Percentiles rank a stretch among this genome's conserved stretches.
These are phyloP conservation scores for Thysanoteuthis rhombus DNA, from an alignment of 2,888 invertebrate genomes.

Conservation along the genomic window DNA sequence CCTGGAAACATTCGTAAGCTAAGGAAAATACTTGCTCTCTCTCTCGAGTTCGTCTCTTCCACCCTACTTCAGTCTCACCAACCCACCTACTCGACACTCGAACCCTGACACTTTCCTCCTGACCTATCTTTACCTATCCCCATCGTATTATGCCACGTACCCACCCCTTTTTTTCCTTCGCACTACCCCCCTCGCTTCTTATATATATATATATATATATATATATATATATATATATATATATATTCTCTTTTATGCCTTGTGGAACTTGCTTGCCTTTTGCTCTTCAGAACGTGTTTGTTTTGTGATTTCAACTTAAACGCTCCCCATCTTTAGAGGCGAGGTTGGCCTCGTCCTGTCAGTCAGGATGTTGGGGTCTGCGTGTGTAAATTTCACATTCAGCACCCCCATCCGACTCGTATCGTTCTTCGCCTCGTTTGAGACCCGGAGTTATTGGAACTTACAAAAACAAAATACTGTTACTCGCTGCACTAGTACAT, in stretches of 20 bases:
- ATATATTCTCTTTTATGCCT: neutral
- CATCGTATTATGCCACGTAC: neutral
- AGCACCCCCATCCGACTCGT: neutral
- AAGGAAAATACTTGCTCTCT: neutral
- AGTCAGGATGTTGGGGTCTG: neutral
- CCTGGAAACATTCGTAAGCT: neutral
- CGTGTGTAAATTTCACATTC: neutral
- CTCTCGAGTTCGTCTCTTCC: neutral
- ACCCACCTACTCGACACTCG: neutral
- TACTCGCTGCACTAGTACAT: neutral
- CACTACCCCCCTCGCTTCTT: neutral
- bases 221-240: neutral
- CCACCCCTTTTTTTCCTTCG: neutral
- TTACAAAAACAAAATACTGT: neutral
- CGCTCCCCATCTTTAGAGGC: neutral
- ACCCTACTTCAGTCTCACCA: neutral
- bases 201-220: slow-evolving; percentile 22
- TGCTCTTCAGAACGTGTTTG: neutral
- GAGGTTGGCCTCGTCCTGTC: neutral
- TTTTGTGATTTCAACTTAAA: neutral
- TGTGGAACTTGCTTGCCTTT: neutral
- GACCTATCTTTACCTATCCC: neutral
- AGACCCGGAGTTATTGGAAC: neutral
- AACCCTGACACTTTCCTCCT: neutral
- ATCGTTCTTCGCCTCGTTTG: neutral